Evolutionary conservation across 2,797 vertebrate genomes (phyloP).

Genomic region (Clarias pachynema): DNA sequence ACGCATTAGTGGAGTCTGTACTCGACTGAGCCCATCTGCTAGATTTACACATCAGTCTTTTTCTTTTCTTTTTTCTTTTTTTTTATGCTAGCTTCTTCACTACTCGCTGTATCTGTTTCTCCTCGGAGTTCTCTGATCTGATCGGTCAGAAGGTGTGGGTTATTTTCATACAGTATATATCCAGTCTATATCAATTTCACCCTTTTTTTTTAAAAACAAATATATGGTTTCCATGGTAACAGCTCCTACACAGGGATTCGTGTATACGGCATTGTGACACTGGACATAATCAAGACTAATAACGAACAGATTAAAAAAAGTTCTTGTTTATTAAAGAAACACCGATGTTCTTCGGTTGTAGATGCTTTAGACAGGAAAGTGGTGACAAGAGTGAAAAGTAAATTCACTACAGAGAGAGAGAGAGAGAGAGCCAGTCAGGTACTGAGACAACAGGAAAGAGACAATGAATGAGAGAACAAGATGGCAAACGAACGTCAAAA

Average conservation of each 20-base stretch:
- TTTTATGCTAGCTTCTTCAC: background rate
- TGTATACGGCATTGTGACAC: background rate
- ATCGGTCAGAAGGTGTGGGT: background rate
- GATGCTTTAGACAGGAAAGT: no score
- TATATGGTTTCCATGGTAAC: background rate
- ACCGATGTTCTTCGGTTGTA: background rate
- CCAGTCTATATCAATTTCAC: background rate
- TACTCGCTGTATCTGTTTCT: background rate
- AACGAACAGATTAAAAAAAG: background rate
- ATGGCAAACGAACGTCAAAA: no score
- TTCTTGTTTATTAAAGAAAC: background rate
- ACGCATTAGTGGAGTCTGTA: background rate
- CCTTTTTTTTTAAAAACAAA: background rate
- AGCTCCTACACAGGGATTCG: background rate
- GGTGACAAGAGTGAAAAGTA: no score
- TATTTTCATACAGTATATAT: background rate
- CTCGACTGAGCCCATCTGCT: background rate
- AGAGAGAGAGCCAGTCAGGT: no score
- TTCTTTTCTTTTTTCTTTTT: no score
- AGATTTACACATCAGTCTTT: no score
- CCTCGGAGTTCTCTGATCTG: background rate
- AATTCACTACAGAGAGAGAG: no score
- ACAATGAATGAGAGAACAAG: no score
- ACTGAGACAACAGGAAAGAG: no score
- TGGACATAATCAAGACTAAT: background rate